These are phyloP conservation scores for Apostichopus californicus DNA, from an alignment of 35 echinoderm and acorn worm species.

Conservation along the genomic window DNA sequence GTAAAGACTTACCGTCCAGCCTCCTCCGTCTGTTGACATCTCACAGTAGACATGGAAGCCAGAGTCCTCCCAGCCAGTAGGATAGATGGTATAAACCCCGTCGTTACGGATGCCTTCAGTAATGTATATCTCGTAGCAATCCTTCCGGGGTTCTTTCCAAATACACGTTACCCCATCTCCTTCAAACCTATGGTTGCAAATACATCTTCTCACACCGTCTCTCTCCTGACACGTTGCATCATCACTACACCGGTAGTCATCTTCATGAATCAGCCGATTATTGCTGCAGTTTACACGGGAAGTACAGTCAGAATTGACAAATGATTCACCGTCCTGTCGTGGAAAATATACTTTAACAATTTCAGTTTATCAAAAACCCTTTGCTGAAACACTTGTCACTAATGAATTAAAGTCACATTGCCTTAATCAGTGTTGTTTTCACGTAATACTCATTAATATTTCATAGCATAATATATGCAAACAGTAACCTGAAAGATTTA, in stretches of 20 bases:
- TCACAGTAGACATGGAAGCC: conserved; percentile 11
- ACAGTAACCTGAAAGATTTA: no score
- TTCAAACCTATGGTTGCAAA: neutral
- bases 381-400: no score
- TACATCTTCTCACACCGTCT: neutral
- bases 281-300: no score
- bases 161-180: neutral
- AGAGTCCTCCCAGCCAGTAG: conserved; percentile 9
- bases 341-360: no score
- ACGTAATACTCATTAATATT: no score
- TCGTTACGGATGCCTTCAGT: neutral
- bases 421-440: no score
- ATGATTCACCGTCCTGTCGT: no score
- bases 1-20: neutral
- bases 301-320: no score
- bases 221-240: neutral
- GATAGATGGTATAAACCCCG: neutral
- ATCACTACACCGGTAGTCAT: neutral
- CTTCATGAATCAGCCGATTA: neutral
- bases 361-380: no score
- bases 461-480: no score
- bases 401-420: no score
- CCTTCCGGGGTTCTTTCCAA: neutral
- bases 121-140: neutral
- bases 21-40: conserved; percentile 32